phyloP scores from a whole-genome alignment of 2,888 invertebrate species.

The Microctonus brassicae region DNA sequence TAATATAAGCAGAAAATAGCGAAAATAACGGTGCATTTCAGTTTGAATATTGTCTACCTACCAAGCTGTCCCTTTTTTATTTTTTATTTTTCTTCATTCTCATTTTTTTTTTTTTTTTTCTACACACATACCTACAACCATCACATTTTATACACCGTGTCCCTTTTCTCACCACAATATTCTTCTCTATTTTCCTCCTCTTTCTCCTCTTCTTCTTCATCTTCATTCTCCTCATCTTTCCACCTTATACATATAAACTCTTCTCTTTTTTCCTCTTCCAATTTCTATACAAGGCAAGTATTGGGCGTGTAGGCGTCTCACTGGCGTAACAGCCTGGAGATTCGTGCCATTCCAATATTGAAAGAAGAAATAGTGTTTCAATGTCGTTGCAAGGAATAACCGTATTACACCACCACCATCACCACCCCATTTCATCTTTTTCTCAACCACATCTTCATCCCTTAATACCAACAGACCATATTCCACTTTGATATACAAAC shows the following conservation, averaged over 20 bases:
- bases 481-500: neutral
- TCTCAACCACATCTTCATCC: neutral
- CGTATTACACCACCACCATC: slow-evolving; percentile 53
- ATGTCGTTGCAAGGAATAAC: slow-evolving; percentile 48
- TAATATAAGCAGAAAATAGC: slow-evolving; percentile 27
- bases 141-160: neutral
- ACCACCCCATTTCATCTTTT: neutral
- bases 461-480: neutral
- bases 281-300: slow-evolving; percentile 21
- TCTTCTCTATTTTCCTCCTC: neutral
- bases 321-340: slow-evolving; percentile 30
- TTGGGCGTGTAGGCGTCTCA: slow-evolving; percentile 16
- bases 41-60: slow-evolving; percentile 26
- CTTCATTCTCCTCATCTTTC: neutral
- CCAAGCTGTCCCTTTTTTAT: neutral
- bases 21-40: slow-evolving; percentile 22
- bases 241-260: too few relatives aligned
- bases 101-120: too few relatives aligned
- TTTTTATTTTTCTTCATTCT: too few relatives aligned
- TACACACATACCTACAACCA: too few relatives aligned
- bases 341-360: slow-evolving; percentile 56
- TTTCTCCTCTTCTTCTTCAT: neutral
- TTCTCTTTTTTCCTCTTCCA: neutral
- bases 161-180: slow-evolving; percentile 15
- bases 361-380: slow-evolving; percentile 60